phyloP scores from a whole-genome alignment of 2,797 vertebrate genomes.

The Notoglanidium macrostoma region DNA sequence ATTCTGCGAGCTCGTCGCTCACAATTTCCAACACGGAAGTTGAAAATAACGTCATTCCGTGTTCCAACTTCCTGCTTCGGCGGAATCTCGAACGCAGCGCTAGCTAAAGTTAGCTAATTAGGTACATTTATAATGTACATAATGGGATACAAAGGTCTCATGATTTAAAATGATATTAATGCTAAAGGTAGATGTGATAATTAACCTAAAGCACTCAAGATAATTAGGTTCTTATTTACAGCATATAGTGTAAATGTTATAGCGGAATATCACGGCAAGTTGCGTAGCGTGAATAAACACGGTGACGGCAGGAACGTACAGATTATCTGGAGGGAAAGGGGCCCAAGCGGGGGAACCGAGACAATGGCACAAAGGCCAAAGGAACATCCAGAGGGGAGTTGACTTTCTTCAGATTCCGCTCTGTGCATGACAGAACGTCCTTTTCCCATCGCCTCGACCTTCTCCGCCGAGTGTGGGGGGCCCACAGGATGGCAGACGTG shows the following conservation, averaged over 20 bases:
- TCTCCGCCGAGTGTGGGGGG: background rate
- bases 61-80: background rate
- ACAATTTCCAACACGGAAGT: too few relatives aligned
- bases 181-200: too few relatives aligned
- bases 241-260: background rate
- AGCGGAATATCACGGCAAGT: background rate
- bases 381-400: background rate
- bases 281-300: background rate
- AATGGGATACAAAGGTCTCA: background rate
- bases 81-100: background rate
- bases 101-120: background rate
- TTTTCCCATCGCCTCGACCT: background rate
- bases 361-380: background rate
- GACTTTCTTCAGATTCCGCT: background rate
- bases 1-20: too few relatives aligned
- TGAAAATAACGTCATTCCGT: background rate
- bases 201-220: too few relatives aligned
- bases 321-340: background rate
- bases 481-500: background rate
- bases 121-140: background rate
- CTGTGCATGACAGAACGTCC: constrained; percentile 1
- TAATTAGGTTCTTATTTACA: too few relatives aligned
- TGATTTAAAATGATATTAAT: too few relatives aligned
- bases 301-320: too few relatives aligned
- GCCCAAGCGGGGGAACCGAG: background rate